These are phyloP conservation scores for Psococerastis gibbosa DNA, from an alignment of 2,888 invertebrate genomes.

Conservation along the genomic window DNA sequence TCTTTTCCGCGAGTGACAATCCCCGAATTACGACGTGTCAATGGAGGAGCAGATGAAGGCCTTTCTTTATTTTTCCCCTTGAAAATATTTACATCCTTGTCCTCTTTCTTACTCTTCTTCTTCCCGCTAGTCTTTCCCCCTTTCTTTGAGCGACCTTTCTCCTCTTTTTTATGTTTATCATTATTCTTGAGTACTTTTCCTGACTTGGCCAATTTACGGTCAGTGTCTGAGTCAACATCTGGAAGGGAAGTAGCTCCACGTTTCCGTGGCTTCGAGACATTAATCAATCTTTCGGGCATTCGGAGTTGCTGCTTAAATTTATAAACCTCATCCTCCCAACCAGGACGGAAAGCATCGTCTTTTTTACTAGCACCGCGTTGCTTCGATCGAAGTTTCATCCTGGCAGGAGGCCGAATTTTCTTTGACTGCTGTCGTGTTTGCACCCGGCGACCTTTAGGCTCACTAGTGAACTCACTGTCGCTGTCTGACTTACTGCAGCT, in stretches of 20 bases:
- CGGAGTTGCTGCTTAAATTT: constrained; percentile 63
- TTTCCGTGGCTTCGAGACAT: constrained; percentile 52
- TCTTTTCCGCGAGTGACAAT: constrained; percentile 9
- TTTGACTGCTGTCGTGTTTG: constrained; percentile 12
- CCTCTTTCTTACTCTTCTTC: neutral
- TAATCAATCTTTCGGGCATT: constrained; percentile 63
- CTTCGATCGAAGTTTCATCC: constrained; percentile 2
- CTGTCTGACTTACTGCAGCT: neutral
- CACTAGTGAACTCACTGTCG: neutral
- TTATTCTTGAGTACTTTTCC: too few species aligned
- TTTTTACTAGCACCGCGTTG: neutral
- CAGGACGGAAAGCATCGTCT: constrained; percentile 46
- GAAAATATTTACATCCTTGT: neutral
- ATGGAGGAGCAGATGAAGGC: constrained; percentile 65
- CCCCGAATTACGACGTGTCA: constrained; percentile 31
- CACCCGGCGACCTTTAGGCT: neutral
- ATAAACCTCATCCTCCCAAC: constrained; percentile 70
- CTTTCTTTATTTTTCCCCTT: constrained; percentile 32
- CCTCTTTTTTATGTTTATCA: constrained; percentile 19
- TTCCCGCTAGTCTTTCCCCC: constrained; percentile 4
- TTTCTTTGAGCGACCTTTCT: constrained; percentile 11
- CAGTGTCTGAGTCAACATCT: constrained; percentile 41
- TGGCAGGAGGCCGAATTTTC: constrained; percentile 11
- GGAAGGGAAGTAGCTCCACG: constrained; percentile 50
- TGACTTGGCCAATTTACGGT: neutral